These are phyloP conservation scores for Erpornis zantholeuca DNA, from an alignment of 2,113 vertebrate genomes.

Conservation along the genomic window DNA sequence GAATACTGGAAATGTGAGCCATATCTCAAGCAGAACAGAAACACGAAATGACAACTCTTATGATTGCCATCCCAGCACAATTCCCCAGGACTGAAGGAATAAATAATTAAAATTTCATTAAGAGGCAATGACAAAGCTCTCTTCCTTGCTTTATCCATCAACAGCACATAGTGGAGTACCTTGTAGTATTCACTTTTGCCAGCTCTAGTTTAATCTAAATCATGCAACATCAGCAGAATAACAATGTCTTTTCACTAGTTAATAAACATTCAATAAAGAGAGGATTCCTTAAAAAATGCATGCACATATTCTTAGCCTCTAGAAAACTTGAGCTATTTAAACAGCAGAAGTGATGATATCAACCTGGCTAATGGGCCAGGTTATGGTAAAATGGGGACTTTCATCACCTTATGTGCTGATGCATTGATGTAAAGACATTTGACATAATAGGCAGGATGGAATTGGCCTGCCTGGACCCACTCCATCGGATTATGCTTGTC, in stretches of 20 bases:
- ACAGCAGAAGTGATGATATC: not conserved
- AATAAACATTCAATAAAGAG: not conserved
- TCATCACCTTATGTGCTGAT: not conserved
- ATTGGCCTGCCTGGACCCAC: not conserved
- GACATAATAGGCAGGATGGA: not conserved
- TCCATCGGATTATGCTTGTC: not conserved
- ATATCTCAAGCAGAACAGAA: not conserved
- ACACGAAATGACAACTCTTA: not conserved
- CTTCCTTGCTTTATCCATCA: not conserved
- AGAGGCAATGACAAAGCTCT: not conserved
- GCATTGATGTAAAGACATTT: not conserved
- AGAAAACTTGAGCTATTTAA: not conserved
- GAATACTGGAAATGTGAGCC: not conserved
- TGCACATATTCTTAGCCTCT: not conserved
- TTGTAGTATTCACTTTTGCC: not conserved
- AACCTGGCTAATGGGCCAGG: not conserved
- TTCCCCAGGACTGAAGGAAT: not conserved
- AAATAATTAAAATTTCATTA: constrained; percentile 8
- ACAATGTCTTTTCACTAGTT: not conserved
- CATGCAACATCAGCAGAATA: not conserved
- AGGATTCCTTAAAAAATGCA: not conserved
- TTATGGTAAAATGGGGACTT: not conserved
- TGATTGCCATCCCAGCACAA: not conserved
- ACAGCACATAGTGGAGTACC: not conserved
- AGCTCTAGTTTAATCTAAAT: not conserved